Evolutionary conservation across 1,140 invertebrate genomes (phyloP), one percentile per base, ranked within the genome.

Genomic region (Pogonognathellus flavescens): DNA sequence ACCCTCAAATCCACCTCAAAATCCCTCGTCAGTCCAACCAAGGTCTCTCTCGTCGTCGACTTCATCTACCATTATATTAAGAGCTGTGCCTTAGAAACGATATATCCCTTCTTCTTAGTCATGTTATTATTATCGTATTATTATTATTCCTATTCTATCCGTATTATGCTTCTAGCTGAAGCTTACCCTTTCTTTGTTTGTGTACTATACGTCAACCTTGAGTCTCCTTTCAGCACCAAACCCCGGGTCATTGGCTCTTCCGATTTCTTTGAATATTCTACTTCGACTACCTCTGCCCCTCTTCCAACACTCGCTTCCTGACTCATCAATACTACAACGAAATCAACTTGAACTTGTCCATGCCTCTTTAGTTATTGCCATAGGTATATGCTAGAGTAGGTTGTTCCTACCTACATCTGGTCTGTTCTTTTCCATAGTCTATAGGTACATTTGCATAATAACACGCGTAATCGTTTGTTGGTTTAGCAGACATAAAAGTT

Each of bases 1-100:
- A 86, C 85, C 85, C 85, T 86, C 85, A 86, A 86, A 86, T 80
- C 85, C 85, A 84, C 85, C 85, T 84, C 85, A 86, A 86, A 86
- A 83, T 86, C 82, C 82, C 85, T 86, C 85, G 52, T 86, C 85
- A 86, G 70, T 80, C 57, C 57, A 49, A 80, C 82, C 85, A 86
- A 86, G 85, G 85, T 86, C 85, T 84, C 66, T 10, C 31, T 41
- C 25, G 25, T 82, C 80, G 18, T 80, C 72, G 72, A 50, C 72
- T 49, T 80, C 41, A 8, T 80, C 11, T 41, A 41, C 1, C 31
- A 41, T 41, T 41, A 41, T 41, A 41, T 1, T 20, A 70, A 8
- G 20, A 41, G 70, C 70, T 52, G n/a, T 76, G 16, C 11, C 49
- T 41, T 49, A 76, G 31, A 49, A 41, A 70, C 13, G 49, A n/a